A percentile compares a stretch with the other conserved stretches of the same genome.
Evolutionary conservation across 2,113 vertebrate genomes (phyloP).

Genomic region (Lasiurus borealis): DNA sequence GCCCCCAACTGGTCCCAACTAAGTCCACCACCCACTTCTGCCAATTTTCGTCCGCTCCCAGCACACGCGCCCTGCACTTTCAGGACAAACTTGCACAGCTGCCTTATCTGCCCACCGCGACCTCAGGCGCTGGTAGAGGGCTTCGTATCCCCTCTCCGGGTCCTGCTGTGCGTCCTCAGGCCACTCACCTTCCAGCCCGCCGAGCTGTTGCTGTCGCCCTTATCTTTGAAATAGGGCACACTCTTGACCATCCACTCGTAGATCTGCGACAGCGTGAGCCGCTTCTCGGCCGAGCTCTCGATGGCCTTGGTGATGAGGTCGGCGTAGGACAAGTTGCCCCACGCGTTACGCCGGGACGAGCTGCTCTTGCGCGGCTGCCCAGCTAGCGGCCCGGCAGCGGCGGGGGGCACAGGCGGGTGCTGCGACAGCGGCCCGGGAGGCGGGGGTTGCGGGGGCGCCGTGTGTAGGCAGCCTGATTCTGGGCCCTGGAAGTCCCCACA

Average conservation of each 20-base stretch:
- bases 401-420: slow-evolving; percentile 87
- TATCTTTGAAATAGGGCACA: slow-evolving; percentile 98
- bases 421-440: slow-evolving; percentile 86
- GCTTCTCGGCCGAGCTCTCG: slow-evolving; percentile 96
- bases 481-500: slow-evolving; percentile 78
- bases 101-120: not conserved
- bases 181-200: slow-evolving; percentile 97
- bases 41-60: not conserved
- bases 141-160: slow-evolving; percentile 77
- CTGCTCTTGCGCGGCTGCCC: slow-evolving; percentile 96
- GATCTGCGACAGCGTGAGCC: slow-evolving; percentile 97
- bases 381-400: slow-evolving; percentile 85
- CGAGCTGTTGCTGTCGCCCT: slow-evolving; percentile 97
- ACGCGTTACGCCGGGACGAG: slow-evolving; percentile 96
- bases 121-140: not conserved
- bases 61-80: not conserved
- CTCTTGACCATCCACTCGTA: slow-evolving; percentile 99
- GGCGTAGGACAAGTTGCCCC: slow-evolving; percentile 99
- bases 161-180: not conserved
- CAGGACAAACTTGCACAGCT: not conserved
- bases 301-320: slow-evolving; percentile 99
- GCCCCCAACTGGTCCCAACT: not conserved
- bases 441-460: slow-evolving; percentile 87
- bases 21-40: not conserved
- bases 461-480: slow-evolving; percentile 71